Evolutionary conservation across 2,797 vertebrate genomes (phyloP).

Genomic region (Danio aesculapii): DNA sequence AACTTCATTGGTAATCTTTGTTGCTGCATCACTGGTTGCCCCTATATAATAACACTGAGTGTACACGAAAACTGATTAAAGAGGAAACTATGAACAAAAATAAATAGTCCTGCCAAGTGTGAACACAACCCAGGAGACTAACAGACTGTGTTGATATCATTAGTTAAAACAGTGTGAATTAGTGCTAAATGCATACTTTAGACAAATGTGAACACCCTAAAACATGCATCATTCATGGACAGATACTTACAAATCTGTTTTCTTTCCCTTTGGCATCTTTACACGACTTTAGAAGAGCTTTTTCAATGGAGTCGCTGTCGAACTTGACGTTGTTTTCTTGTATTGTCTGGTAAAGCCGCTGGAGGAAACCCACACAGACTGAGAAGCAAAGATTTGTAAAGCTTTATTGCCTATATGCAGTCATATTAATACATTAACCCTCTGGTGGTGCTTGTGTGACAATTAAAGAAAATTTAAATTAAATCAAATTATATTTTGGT

Average conservation of each 20-base stretch:
- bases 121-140: too few relatives aligned
- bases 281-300: constrained; percentile 85
- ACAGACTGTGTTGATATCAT: too few relatives aligned
- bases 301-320: constrained; percentile 85
- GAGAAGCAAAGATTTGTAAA: constrained; percentile 56
- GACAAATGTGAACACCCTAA: too few relatives aligned
- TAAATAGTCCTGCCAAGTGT: neutral
- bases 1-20: constrained; percentile 95
- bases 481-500: too few relatives aligned
- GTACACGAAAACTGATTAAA: constrained; percentile 11
- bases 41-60: constrained; percentile 95
- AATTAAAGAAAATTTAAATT: too few relatives aligned
- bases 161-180: too few relatives aligned
- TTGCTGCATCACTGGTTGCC: constrained; percentile 94
- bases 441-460: too few relatives aligned
- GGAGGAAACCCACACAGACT: constrained; percentile 92
- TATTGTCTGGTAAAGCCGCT: constrained; percentile 89
- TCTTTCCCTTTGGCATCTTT: constrained; percentile 93
- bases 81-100: neutral
- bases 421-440: too few relatives aligned
- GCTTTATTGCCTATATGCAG: too few relatives aligned
- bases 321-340: constrained; percentile 84
- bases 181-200: too few relatives aligned
- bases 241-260: constrained; percentile 90
- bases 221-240: neutral